Conservation (phyloP, 2,888 invertebrate species). For the Polyploca ridens region DNA sequence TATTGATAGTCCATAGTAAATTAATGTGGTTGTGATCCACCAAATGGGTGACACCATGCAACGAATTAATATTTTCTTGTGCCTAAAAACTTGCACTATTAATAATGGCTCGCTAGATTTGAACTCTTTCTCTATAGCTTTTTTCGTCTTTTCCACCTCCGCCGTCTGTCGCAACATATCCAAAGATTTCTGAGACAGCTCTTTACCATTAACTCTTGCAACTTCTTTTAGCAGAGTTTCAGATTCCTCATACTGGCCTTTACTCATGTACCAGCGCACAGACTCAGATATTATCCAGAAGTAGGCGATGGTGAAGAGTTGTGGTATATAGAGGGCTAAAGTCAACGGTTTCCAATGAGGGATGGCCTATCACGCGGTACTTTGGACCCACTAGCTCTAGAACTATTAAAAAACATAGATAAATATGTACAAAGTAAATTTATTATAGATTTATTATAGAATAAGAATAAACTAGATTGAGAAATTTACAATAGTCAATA, state of each 20-base stretch:
- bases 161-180: conserved; percentile 30
- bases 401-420: conserved; percentile 58
- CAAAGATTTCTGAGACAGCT: conserved; percentile 32
- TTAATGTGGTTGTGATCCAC: conserved; percentile 88
- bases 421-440: too few relatives aligned
- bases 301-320: conserved; percentile 84
- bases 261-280: conserved; percentile 87
- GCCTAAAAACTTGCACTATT: conserved; percentile 60
- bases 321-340: conserved; percentile 86
- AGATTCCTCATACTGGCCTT: conserved; percentile 84
- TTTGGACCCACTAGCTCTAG: conserved; percentile 88
- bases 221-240: conserved; percentile 81
- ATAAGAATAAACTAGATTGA: background rate
- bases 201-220: conserved; percentile 78
- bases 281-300: conserved; percentile 87
- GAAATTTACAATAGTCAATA: too few relatives aligned
- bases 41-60: conserved; percentile 85
- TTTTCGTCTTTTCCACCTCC: conserved; percentile 28
- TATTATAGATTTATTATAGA: too few relatives aligned
- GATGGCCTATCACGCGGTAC: conserved; percentile 84
- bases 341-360: conserved; percentile 86
- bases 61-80: conserved; percentile 71
- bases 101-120: conserved; percentile 32
- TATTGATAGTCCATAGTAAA: conserved; percentile 89
- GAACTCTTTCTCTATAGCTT: conserved; percentile 6